phyloP scores from a whole-genome alignment of 1,140 invertebrate genomes.

The Conus ventricosus region DNA sequence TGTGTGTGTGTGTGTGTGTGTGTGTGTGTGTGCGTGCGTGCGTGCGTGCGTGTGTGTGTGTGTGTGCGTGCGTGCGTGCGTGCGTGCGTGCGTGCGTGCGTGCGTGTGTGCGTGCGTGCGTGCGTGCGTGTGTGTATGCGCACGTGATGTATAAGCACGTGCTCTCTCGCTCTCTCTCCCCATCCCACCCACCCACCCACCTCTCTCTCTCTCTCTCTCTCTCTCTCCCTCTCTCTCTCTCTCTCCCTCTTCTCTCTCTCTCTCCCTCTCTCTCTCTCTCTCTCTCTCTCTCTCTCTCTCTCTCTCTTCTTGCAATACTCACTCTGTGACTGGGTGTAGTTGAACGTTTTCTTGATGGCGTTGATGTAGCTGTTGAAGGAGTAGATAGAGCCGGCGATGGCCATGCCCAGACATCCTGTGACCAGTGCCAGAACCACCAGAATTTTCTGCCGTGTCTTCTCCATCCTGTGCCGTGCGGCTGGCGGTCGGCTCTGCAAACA shows the following conservation, averaged over 20 bases:
- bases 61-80: too few species aligned
- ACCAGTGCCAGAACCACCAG: constrained; percentile 52
- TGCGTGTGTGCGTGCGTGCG: too few species aligned
- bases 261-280: constrained; percentile 22
- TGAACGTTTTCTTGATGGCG: constrained; percentile 61
- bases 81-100: too few species aligned
- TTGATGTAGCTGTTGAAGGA: constrained; percentile 61
- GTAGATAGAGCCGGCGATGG: constrained; percentile 60
- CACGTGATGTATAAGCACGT: too few species aligned
- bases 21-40: too few species aligned
- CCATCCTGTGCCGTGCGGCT: neutral
- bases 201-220: constrained; percentile 10
- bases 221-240: constrained; percentile 32
- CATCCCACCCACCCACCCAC: neutral
- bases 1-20: too few species aligned
- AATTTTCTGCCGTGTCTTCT: neutral
- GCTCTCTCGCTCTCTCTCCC: neutral
- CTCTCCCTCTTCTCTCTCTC: constrained; percentile 23
- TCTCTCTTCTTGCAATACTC: constrained; percentile 21
- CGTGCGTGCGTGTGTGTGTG: too few species aligned
- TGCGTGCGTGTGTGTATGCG: too few species aligned
- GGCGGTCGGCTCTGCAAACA: neutral
- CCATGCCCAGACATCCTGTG: constrained; percentile 58
- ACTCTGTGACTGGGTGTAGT: constrained; percentile 64
- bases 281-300: constrained; percentile 34